Base-by-base conservation (phyloP, 2,113 vertebrate genomes). In the Taurulus bubalis region DNA sequence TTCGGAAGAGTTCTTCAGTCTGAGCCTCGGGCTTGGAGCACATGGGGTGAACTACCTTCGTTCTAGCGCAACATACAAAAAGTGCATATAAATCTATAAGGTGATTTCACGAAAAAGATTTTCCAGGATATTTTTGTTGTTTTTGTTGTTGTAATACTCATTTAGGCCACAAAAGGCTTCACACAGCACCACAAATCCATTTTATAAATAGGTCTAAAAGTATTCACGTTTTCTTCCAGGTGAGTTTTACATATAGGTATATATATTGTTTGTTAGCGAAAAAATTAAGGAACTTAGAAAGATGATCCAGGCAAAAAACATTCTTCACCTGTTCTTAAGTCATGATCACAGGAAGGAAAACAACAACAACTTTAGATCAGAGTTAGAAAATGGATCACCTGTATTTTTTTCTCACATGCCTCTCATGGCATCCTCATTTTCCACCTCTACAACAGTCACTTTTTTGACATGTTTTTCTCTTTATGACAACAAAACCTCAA, bases 1-100 rank as follows among this genome's bases (percentile, higher is more conserved):
- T 94, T 76, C 90, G 94, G 74, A 94, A 94, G 32, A 59, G 15
- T 0, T 7, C 62, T 56, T 95, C 88, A 8, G 85, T 49, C 8
- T 82, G 93, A 56, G 90, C 71, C 11, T 79, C 64, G 14, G 95
- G 93, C 22, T 92, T 82, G 51, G 91, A 95, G 80, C 98, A 99
- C 76, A 96, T 76, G 0, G 92, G 74, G 83, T 95, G n/a, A n/a
- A n/a, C 92, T 56, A 93, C 86, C 40, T 85, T 90, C 0, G 95
- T 95, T 90, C 97, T 98, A 80, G 4, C 5, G 60, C 12, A 24
- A 49, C 16, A 30, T 9, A 64, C 14, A 85, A 22, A 53, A 30
- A 62, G 26, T 36, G 24, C 42, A 51, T 18, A 4, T 42, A 22
- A 28, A 45, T 28, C 8, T 20, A 28, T 45, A 20, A 55, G 51